Evolutionary conservation across 2,113 vertebrate species (phyloP).

Genomic region (Zosterops pallidus): DNA sequence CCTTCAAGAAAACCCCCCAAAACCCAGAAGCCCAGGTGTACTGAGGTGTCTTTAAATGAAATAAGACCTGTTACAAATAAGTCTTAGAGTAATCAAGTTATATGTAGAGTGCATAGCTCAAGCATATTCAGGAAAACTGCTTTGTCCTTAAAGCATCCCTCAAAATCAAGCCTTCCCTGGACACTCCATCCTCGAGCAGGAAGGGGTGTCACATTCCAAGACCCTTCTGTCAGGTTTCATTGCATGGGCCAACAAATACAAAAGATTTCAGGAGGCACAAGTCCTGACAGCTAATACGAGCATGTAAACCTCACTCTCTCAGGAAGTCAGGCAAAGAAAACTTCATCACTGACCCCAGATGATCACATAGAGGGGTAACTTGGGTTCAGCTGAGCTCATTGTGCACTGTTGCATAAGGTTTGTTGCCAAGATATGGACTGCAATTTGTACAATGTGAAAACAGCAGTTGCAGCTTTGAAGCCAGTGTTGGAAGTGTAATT

Average conservation of each 20-base stretch:
- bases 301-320: not conserved
- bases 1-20: not conserved
- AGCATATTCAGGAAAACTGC: not conserved
- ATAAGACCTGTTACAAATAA: not conserved
- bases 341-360: not conserved
- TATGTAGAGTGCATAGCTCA: not conserved
- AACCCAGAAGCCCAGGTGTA: not conserved
- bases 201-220: fast-evolving
- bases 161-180: not conserved
- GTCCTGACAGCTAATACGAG: not conserved
- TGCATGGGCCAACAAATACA: not conserved
- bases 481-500: not conserved
- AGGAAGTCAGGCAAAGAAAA: not conserved
- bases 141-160: not conserved
- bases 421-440: not conserved
- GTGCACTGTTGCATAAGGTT: not conserved
- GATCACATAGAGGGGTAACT: not conserved
- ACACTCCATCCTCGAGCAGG: fast-evolving
- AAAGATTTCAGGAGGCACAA: not conserved
- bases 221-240: not conserved
- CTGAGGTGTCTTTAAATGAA: not conserved
- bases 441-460: not conserved
- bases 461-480: not conserved
- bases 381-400: not conserved
- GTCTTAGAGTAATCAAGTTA: fast-evolving